These are phyloP conservation scores for Meteorus colon DNA, from an alignment of 2,888 invertebrate genomes.

Conservation along the genomic window DNA sequence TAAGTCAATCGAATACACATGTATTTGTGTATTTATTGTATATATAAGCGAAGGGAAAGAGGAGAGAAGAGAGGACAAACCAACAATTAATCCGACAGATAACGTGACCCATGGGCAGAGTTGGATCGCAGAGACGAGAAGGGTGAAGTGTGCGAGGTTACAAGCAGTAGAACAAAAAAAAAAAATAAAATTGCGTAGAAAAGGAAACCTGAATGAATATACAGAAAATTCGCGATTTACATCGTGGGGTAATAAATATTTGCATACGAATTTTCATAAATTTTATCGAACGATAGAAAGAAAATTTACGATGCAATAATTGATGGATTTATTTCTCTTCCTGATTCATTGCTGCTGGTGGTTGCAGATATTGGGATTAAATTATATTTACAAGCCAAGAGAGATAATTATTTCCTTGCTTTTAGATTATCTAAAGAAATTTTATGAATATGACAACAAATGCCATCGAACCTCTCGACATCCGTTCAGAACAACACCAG, in stretches of 20 bases:
- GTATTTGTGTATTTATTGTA: background rate
- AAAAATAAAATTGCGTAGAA: conserved; percentile 10
- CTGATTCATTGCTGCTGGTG: too few species aligned
- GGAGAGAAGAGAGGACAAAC: conserved; percentile 46
- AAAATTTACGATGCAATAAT: background rate
- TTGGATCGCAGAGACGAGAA: conserved; percentile 24
- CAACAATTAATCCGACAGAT: conserved; percentile 67
- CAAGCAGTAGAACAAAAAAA: conserved; percentile 44
- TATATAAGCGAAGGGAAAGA: background rate
- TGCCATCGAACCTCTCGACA: background rate
- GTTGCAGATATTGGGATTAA: background rate
- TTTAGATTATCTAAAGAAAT: background rate
- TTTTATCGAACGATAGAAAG: background rate
- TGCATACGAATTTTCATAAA: background rate
- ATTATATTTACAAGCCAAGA: background rate
- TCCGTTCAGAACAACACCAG: background rate
- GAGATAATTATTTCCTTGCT: too few species aligned
- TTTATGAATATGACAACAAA: background rate
- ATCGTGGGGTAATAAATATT: background rate
- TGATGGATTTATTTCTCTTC: too few species aligned
- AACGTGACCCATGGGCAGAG: conserved; percentile 65
- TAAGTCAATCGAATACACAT: background rate
- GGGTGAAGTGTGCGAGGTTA: conserved; percentile 20
- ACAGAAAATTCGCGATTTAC: background rate
- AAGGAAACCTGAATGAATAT: background rate